Base-by-base conservation (phyloP, 1,140 invertebrate genomes). In the Laupala kohalensis region DNA sequence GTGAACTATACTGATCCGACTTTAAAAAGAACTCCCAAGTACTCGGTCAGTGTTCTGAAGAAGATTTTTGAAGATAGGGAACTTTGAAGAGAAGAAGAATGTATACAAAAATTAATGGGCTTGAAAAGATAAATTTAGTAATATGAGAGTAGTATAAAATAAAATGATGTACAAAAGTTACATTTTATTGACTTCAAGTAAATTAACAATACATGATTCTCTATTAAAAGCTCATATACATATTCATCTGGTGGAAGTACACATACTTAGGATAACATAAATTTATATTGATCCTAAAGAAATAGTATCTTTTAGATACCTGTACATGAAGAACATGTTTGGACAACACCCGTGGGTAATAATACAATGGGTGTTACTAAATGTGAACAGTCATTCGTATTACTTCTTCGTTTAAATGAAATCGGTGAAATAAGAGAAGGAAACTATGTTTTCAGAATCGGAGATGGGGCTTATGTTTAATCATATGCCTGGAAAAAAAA, bases 401-500 rank as follows among this genome's bases (percentile, higher is more conserved):
- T 13, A 53, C 37, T 53, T 53, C 4, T 53, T 53, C 1, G 9
- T 19, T 53, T 53, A 9, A 13, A 9, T 13, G 37, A 13, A 13
- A 53, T 19, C 37, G 19, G 4, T 53, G 37, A 19, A 53, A 19
- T 13, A 0, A 53, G 24, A 26, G 0, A 5, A 26, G 6, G n/a
- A 2, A 26, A 68, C 67, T 68, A 29, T 25, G 0, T 26, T 25
- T 26, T 80, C 74, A 95, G 80, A 92, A 96, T 76, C 94, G 84
- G 73, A 97, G 83, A 79, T 95, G 92, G n/a, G 92, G 91, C 81
- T 96, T 96, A 81, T 91, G 88, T 80, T 96, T 95, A 77, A 93
- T 86, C 84, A 97, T 94, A 78, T 95, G 92, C 78, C 92, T 95
- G 84, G 73, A 90, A 90, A 78, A 77, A 78, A 77, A 80, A 79